phyloP scores from a whole-genome alignment of 2,113 vertebrate species.

The Gavialis gangeticus region DNA sequence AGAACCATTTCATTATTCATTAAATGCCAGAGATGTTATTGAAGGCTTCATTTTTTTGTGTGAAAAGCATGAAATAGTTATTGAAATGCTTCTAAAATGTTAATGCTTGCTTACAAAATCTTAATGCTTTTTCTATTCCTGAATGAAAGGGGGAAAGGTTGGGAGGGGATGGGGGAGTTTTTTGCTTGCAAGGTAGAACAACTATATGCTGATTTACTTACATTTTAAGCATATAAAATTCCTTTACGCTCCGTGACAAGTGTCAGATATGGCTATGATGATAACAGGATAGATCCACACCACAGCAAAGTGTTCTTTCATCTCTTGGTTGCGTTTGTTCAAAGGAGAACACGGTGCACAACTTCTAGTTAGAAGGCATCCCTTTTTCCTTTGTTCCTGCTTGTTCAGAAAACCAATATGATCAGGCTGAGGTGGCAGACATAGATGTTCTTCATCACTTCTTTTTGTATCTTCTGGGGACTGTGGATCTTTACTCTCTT shows the following conservation, averaged over 20 bases:
- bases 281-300: not conserved
- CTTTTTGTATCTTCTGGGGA: not conserved
- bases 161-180: not conserved
- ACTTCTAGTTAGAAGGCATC: not conserved
- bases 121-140: not conserved
- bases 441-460: not conserved
- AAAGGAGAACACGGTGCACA: not conserved
- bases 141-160: not conserved
- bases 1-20: conserved; percentile 48
- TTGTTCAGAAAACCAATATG: not conserved
- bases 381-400: not conserved
- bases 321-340: not conserved
- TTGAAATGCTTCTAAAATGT: conserved; percentile 23
- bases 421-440: not conserved
- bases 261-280: not conserved
- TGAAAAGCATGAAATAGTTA: not conserved
- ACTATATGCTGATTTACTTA: not conserved
- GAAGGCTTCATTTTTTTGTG: not conserved
- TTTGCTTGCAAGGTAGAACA: not conserved
- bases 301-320: not conserved
- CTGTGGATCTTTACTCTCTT: not conserved
- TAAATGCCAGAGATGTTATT: conserved; percentile 9
- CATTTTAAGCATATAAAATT: not conserved
- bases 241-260: not conserved
- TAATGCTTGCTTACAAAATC: conserved; percentile 6